Evolutionary conservation across 1,140 invertebrate species (phyloP), one percentile per base, ranked within the genome.

Genomic region (Bilobella aurantiaca): DNA sequence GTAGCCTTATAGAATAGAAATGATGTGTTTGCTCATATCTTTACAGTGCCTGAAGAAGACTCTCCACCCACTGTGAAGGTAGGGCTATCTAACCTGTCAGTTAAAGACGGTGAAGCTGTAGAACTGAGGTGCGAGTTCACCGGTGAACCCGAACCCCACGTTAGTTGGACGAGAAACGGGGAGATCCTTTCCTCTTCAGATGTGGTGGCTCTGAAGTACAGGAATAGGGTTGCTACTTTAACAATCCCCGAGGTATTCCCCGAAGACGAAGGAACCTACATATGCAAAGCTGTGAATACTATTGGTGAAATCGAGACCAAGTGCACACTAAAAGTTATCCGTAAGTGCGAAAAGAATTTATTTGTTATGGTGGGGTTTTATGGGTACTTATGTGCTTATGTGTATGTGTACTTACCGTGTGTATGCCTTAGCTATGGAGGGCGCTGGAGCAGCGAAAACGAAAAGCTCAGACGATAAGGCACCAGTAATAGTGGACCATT

Each of bases 211-310:
- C 80, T 96, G 23, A 94, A 93, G 79, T 95, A 95, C 75, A 90
- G 90, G 76, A 89, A 88, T 74, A 87, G 91, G 29, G 81, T 90
- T 49, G 91, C 91, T 0, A 88, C 86, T 37, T 78, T 96, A 23
- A 85, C 85, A 23, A 95, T 96, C 69, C 88, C 87, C 68, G 92
- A 96, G 81, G 85, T 94, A 62, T 95, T 92, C 81, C 92, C 91
- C 1, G 92, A 95, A 80, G 93, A 96, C 78, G 92, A 92, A 76
- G 93, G 91, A 30, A 82, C 86, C 63, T 96, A 93, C 75, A 81
- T 84, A 3, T 93, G 93, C 75, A 87, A 87, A 75, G 96, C 95
- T 31, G 89, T 84, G 58, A 98, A 97, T 79, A 89, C 90, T 62
- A 83, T 93, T 65, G 91, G 92, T 66, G 82, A 84, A 25, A 81